A percentile compares a stretch with the other conserved stretches of the same genome.
Evolutionary conservation across 2,797 vertebrate species (phyloP).

Genomic region (Diglossa cyanea): DNA sequence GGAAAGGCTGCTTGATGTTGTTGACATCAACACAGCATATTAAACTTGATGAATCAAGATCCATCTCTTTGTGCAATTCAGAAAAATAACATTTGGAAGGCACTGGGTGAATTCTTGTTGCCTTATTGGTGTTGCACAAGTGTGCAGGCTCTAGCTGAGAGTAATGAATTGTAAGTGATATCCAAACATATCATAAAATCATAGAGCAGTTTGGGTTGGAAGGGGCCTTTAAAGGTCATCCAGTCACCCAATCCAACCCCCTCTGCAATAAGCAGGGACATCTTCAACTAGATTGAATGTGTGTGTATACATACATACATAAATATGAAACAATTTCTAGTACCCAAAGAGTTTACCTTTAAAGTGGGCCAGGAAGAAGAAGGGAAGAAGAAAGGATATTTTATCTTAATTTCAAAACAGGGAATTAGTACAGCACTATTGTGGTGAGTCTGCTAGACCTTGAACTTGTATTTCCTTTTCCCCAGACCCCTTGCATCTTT

Average conservation of each 20-base stretch:
- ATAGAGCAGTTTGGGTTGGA: background rate
- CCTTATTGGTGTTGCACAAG: background rate
- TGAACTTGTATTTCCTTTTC: background rate
- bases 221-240: background rate
- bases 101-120: background rate
- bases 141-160: background rate
- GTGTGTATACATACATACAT: accelerated
- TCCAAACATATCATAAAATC: background rate
- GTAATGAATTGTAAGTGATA: background rate
- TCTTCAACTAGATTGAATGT: background rate
- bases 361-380: background rate
- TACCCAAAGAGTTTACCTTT: background rate
- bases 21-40: background rate
- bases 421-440: background rate
- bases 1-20: background rate
- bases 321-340: background rate
- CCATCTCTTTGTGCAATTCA: background rate
- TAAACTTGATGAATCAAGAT: background rate
- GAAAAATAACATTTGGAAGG: background rate
- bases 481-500: background rate
- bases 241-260: background rate
- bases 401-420: background rate
- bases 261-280: background rate
- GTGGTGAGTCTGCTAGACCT: background rate
- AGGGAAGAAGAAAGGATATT: background rate